Base-by-base conservation (phyloP, 2,113 vertebrate genomes). In the Peromyscus polionotus region DNA sequence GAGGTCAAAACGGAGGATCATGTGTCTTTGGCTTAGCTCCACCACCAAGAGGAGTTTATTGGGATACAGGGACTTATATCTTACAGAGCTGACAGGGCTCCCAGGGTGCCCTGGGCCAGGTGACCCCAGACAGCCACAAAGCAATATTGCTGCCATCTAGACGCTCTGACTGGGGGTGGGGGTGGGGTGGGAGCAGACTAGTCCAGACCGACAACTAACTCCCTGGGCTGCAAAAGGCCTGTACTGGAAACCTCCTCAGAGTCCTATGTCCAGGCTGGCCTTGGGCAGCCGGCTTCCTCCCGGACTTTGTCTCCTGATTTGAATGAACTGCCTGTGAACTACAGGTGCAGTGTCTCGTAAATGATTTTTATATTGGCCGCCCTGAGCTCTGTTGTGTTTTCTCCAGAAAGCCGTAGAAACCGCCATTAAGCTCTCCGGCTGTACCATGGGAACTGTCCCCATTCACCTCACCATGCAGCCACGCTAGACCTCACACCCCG, bases 101-200 rank as follows among this genome's bases (percentile, higher is more conserved):
- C 83, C 96, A 92, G 88, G 73, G 70, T 61, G 22, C 65, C 80
- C 79, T 13, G 19, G 54, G 45, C 26, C 48, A 48, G 88, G 70
- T 83, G 77, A 73, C 92, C 88, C 84, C 73, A 75, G 61, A 84
- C 68, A 97, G 92, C 95, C 90, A 79, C 75, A 83, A 89, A 94
- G 90, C 73, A 70, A 73, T 14, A 77, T n/a, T 0, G 0, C 73
- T 77, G 54, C 67, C 59, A 5, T 87, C 28, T 0, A 87, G 83
- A 42, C 54, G 7, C 88, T 85, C 90, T 26, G 12, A 20, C 24
- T 2, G 7, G 83, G 61, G 80, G 7, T 26, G 11, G 16, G 51
- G 14, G 11, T 7, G 51, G 14, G 24, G 36, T 17, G 12, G 17
- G 16, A 24, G 1, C 36, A 31, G 36, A 26, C 65, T 20, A 70